Evolutionary conservation across 1,140 invertebrate species (phyloP), one percentile per base, ranked within the genome.

Genomic region (Latrodectus geometricus): DNA sequence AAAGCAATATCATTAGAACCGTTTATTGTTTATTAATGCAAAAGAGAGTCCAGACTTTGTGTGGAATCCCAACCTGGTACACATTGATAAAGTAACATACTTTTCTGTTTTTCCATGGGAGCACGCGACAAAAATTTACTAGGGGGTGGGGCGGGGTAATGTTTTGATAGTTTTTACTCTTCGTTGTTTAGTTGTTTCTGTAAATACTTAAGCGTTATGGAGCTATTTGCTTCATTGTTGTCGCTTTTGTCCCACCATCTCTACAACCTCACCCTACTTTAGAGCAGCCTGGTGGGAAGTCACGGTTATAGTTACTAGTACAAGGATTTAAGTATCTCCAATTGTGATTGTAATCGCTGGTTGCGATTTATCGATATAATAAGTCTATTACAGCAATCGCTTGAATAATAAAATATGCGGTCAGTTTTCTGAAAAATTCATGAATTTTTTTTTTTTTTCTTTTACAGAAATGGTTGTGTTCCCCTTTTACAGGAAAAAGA

Each of bases 1-100:
- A 85, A 77, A 70, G 83, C 83, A 85, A 85, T 85, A 85, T 85
- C 83, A 85, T 85, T 85, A 85, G 35, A 77, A 48, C 65, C 65
- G 77, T 85, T 85, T 85, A 85, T 85, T 77, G 83, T 85, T 85
- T 85, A 85, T 85, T 85, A 77, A 85, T 85, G 83, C 74, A 85
- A 78, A 85, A 73, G 68, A 85, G 74, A 70, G 35, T 77, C 83
- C 77, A 54, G 83, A 35, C n/a, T 35, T 17, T 50, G 56, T 15
- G 23, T 12, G 20, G 61, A 56, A 50, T 78, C 54, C n/a, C 74
- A 76, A 85, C 75, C 83, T 85, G 83, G 83, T 85, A 85, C 83
- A 56, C 23, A 85, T 85, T 74, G 77, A 85, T 85, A 85, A 85
- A 85, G 69, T 77, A 61, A 61, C 54, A 11, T 61, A 14, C 17